These are phyloP conservation scores for Eupithecia tripunctaria DNA, from an alignment of 2,888 invertebrate genomes.

Conservation along the genomic window DNA sequence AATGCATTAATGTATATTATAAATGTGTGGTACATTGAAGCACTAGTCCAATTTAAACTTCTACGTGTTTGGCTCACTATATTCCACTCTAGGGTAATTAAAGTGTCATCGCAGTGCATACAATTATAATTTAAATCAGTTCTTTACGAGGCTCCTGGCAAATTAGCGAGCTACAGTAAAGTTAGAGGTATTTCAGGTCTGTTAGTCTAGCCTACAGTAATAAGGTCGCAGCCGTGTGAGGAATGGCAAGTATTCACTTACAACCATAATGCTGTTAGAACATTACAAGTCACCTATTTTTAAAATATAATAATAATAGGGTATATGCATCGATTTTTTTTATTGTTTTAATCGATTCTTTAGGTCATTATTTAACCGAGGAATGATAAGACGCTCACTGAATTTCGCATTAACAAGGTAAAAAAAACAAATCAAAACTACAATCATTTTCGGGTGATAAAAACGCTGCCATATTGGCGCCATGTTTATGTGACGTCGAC, in stretches of 20 bases:
- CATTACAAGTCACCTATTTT: background rate
- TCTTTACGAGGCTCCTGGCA: slow-evolving; percentile 13
- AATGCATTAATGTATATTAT: no score
- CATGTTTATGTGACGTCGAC: no score
- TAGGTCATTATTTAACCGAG: no score
- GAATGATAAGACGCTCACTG: no score
- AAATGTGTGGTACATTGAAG: no score
- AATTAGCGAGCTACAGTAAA: slow-evolving; percentile 7
- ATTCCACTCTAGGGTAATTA: slow-evolving; percentile 19
- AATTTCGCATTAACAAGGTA: no score
- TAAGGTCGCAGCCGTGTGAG: background rate
- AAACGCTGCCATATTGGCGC: no score
- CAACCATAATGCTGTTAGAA: background rate
- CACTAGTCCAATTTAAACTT: background rate
- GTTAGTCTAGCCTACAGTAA: slow-evolving; percentile 2
- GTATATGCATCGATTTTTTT: no score
- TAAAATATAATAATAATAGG: background rate
- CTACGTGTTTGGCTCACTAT: slow-evolving; percentile 4
- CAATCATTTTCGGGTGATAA: no score
- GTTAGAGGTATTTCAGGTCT: slow-evolving; percentile 6
- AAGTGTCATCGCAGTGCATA: slow-evolving; percentile 18
- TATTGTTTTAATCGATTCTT: no score
- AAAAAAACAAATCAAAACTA: no score
- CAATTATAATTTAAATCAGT: slow-evolving; percentile 20
- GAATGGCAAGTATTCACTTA: background rate